Percentiles rank a stretch among this genome's conserved stretches.
Evolutionary conservation across 92 coral and sea anemone species (phyloP).

Genomic region (Isaurus tuberculatus): DNA sequence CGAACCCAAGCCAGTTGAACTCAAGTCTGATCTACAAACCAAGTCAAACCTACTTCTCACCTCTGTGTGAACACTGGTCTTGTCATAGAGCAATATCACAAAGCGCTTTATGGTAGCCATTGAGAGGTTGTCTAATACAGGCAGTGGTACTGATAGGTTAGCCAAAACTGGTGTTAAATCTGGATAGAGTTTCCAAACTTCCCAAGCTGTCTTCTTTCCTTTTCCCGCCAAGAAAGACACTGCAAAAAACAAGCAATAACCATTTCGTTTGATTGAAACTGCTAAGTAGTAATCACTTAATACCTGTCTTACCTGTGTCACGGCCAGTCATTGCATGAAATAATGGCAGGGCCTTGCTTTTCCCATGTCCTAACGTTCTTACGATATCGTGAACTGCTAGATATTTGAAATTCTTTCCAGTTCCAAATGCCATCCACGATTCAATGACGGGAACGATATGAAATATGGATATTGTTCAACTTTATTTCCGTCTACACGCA

Average conservation of each 20-base stretch:
- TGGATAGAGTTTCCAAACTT: background rate
- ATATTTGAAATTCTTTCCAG: background rate
- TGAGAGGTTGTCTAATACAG: too few relatives aligned
- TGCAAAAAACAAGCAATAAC: background rate
- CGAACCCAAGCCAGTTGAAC: background rate
- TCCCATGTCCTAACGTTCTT: background rate
- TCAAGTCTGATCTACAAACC: background rate
- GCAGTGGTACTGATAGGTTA: too few relatives aligned
- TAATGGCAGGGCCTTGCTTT: background rate
- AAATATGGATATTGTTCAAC: background rate
- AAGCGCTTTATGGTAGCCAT: background rate
- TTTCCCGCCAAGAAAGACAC: background rate
- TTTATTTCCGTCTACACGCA: background rate
- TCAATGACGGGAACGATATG: background rate
- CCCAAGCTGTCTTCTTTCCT: background rate
- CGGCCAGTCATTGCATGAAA: conserved; percentile 17
- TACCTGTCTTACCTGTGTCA: background rate
- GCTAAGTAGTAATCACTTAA: background rate
- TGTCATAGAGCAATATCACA: conserved; percentile 1
- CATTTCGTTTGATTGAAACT: background rate
- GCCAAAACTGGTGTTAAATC: background rate
- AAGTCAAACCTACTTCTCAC: background rate
- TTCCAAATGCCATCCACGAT: background rate
- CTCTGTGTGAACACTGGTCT: conserved; percentile 6
- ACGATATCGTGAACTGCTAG: background rate